These are phyloP conservation scores for Lasiurus borealis DNA, from an alignment of 2,113 vertebrate species.

Conservation along the genomic window DNA sequence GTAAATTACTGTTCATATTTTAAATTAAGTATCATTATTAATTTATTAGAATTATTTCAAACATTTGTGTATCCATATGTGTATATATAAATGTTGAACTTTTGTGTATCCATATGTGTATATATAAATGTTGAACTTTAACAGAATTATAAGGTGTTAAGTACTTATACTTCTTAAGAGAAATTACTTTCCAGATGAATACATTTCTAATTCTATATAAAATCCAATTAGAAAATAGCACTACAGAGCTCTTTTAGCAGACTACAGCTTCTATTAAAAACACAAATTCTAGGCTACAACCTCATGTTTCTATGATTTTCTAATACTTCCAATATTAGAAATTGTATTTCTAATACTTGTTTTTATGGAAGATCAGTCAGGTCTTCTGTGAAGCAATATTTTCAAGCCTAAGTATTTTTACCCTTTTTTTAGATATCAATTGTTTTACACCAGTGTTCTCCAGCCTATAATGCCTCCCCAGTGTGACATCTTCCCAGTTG, in stretches of 20 bases:
- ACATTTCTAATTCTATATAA: constrained; percentile 39
- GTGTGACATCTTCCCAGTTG: not conserved
- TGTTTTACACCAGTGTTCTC: not conserved
- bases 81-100: constrained; percentile 7
- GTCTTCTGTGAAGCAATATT: not conserved
- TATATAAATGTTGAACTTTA: constrained; percentile 15
- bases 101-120: not conserved
- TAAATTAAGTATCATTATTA: constrained; percentile 20
- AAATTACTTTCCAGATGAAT: constrained; percentile 55
- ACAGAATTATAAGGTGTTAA: constrained; percentile 56
- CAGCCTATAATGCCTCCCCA: not conserved
- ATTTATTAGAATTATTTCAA: constrained; percentile 54
- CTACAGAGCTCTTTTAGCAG: not conserved
- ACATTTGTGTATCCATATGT: not conserved
- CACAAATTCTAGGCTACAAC: not conserved
- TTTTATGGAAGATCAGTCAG: not conserved
- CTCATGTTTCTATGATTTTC: not conserved
- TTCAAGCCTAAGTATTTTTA: not conserved
- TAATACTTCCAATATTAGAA: not conserved
- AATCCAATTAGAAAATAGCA: constrained; percentile 39
- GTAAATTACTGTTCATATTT: constrained; percentile 5
- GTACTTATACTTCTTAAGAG: constrained; percentile 46
- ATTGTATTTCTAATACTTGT: too few relatives aligned
- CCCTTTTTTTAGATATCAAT: too few relatives aligned
- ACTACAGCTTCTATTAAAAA: not conserved